Evolutionary conservation across 2,888 invertebrate genomes (phyloP), one percentile per base, ranked within the genome.

Genomic region (Perizoma flavofasciatum): DNA sequence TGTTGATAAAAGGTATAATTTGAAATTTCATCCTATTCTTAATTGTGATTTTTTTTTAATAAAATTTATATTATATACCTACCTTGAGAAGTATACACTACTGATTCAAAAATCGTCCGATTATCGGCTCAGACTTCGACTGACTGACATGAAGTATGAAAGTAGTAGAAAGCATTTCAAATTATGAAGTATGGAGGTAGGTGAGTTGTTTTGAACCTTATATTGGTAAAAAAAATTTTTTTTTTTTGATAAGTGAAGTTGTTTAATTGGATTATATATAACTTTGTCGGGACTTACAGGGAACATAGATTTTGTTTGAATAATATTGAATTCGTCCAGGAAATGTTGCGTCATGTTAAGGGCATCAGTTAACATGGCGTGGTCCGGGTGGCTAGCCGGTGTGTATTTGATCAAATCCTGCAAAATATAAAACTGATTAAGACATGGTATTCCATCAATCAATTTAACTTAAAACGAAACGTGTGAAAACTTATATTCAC

Each of bases 251-350:
- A 37, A 37, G 4, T 37, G 41, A 41, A 41, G 9, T 5, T 10
- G 41, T n/a, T 5, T 5, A 46, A 35, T 32, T 46, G 35, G 10
- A 6, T 8, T 22, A 51, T 8, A 5, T n/a, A n/a, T 5, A 4
- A 8, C 8, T 9, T 41, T 5, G 41, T n/a, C 4, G 4, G 44
- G 7, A 83, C 88, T 93, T 89, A 96, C 96, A 60, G 96, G 96
- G 83, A 96, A 96, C 94, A 96, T 94, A 11, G 95, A 95, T 85
- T 96, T 96, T 6, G 95, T 96, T 83, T 95, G 96, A 75, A 95
- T 95, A 81, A 97, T 97, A 87, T 97, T 97, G 81, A 97, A 97
- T 82, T 97, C 97, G 78, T 97, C 97, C 61, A 98, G 92, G 85
- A 98, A 98, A 81, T 96, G 95, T 81, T 98, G 97, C 10, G 97